phyloP scores from a whole-genome alignment of 2,113 vertebrate genomes.

The Bubalus kerabau region DNA sequence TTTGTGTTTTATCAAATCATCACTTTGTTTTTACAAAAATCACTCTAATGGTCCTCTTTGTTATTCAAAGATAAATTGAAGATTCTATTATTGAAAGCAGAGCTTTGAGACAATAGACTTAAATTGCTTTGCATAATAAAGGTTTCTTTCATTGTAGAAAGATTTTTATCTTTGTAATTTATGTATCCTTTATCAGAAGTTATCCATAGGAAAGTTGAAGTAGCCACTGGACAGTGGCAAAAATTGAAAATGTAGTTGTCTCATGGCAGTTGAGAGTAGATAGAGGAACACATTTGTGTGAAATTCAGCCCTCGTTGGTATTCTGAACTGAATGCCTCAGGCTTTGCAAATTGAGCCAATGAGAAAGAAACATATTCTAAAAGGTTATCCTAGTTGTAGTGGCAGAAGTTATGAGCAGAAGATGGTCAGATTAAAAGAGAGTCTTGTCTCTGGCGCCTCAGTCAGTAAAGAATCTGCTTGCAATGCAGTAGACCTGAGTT shows the following conservation, averaged over 20 bases:
- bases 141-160: neutral
- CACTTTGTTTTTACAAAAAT: neutral
- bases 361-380: neutral
- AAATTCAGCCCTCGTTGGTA: neutral
- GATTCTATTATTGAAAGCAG: neutral
- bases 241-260: neutral
- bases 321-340: neutral
- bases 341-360: neutral
- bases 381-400: neutral
- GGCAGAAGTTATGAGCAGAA: neutral
- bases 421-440: neutral
- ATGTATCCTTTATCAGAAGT: neutral
- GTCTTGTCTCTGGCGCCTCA: neutral
- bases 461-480: neutral
- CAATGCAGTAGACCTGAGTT: neutral
- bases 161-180: neutral
- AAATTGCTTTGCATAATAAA: neutral
- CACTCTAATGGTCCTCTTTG: neutral
- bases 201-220: neutral
- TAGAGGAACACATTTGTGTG: neutral
- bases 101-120: neutral
- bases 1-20: neutral
- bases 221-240: neutral
- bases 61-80: neutral
- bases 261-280: neutral